Base-by-base conservation (phyloP, 2,888 invertebrate genomes). In the Aphodius granarius region DNA sequence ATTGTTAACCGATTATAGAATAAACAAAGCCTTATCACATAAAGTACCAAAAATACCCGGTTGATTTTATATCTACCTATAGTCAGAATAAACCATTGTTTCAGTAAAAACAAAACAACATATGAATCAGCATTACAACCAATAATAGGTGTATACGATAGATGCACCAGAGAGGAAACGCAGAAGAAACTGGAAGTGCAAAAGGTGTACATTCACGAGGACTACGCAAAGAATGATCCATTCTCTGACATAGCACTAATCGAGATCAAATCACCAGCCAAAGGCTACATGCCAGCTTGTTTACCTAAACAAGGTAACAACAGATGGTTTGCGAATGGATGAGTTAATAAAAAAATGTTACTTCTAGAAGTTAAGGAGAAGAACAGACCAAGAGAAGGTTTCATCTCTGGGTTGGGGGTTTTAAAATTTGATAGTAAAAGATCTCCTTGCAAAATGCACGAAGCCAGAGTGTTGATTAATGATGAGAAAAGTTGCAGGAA, bases 211-310 rank as follows among this genome's bases (percentile, higher is more conserved):
- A 78, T 87, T 1, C 87, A 87, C 77, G 86, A 87, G 73, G 78
- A 83, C 13, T 87, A 87, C 73, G 71, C 76, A 16, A 80, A 79
- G 6, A 81, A 84, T 23, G 79, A 81, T 64, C 86, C 85, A 0
- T 87, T 85, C 76, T 86, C 80, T 76, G 87, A 87, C 78, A 85
- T 87, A 74, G 82, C 84, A 62, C 66, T 87, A 16, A 66, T 87
- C 3, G 83, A 80, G 16, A 78, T 87, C 66, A 78, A 81, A 0
- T 81, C 80, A 18, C 81, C 80, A 19, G 82, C 82, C 23, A 82
- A 85, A 0, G 80, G 75, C 18, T 86, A 81, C 76, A 78, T 78
- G 43, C 86, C 86, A 6, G 82, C 85, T 66, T 87, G 87, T 79
- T 79, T 87, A 71, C 86, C 86, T 43, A 77, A 77, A 62, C 77